Percentiles rank a stretch among this genome's conserved stretches.
Evolutionary conservation across 2,888 invertebrate species (phyloP).

Genomic region (Drosophila vallismaia): DNA sequence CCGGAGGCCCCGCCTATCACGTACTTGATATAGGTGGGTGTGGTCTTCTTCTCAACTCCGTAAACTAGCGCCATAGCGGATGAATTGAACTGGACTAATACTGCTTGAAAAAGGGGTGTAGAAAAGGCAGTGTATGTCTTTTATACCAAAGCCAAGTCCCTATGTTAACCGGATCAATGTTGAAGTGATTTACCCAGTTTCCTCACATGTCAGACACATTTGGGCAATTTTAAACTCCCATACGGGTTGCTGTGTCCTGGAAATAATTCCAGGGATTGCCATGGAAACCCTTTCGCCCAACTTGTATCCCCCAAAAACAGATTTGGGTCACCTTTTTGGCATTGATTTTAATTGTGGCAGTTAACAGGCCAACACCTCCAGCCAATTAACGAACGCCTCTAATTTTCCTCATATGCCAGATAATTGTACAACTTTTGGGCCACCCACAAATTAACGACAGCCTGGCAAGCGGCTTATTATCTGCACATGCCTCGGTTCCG

Average conservation of each 20-base stretch:
- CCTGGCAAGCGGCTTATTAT: conserved; percentile 66
- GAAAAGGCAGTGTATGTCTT: conserved; percentile 4
- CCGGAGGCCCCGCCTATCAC: conserved; percentile 92
- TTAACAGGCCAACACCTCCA: conserved; percentile 54
- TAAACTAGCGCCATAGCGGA: conserved; percentile 23
- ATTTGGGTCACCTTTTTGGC: conserved; percentile 55
- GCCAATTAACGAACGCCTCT: conserved; percentile 64
- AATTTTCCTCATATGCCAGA: conserved; percentile 62
- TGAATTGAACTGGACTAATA: not conserved
- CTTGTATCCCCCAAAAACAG: not conserved
- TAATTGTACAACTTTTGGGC: conserved; percentile 61
- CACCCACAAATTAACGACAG: conserved; percentile 60
- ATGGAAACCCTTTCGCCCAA: conserved; percentile 1
- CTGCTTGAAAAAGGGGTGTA: conserved; percentile 8
- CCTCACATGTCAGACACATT: not conserved
- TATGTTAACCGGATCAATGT: no score
- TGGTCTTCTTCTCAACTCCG: conserved; percentile 43
- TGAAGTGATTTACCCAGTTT: not conserved
- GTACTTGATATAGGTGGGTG: conserved; percentile 87
- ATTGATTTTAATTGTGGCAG: conserved; percentile 62
- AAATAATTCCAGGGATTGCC: conserved; percentile 10
- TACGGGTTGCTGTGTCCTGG: not conserved
- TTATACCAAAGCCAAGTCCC: conserved; percentile 6
- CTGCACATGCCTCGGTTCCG: conserved; percentile 31
- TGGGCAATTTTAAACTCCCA: not conserved